These are phyloP conservation scores for Hippasteria phrygiana DNA, from an alignment of 53 echinoderm and acorn worm genomes.

Conservation along the genomic window DNA sequence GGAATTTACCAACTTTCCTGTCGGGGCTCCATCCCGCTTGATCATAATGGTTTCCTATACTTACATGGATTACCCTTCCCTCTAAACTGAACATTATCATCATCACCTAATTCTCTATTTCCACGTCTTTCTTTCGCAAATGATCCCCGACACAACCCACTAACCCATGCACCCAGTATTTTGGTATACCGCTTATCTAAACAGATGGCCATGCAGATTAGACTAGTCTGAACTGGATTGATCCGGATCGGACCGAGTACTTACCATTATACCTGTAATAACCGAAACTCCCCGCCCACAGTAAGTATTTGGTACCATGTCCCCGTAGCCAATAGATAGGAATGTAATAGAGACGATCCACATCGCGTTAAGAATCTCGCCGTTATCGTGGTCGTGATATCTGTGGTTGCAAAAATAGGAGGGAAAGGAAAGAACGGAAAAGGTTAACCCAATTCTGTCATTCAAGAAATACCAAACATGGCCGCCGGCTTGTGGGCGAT, in stretches of 20 bases:
- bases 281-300: conserved; percentile 99
- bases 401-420: conserved; percentile 61
- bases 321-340: conserved; percentile 99
- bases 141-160: no score
- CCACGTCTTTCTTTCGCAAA: no score
- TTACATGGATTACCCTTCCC: no score
- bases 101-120: no score
- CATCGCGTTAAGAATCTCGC: conserved; percentile 99
- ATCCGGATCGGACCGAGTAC: conserved; percentile 42
- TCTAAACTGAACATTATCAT: no score
- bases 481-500: conserved; percentile 4
- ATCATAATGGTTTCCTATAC: no score
- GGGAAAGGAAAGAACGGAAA: not conserved
- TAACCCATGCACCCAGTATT: not conserved
- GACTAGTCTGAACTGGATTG: conserved; percentile 1
- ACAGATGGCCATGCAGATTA: not conserved
- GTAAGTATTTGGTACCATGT: conserved; percentile 99
- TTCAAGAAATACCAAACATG: conserved; percentile 1
- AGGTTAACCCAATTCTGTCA: conserved; percentile 41
- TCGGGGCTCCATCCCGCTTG: no score
- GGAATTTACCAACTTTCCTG: no score
- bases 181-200: not conserved
- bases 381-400: conserved; percentile 98
- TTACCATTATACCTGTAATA: conserved; percentile 99
- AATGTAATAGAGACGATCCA: conserved; percentile 99